Evolutionary conservation across 2,888 invertebrate genomes (phyloP).

Genomic region (Caenorhabditis angaria): DNA sequence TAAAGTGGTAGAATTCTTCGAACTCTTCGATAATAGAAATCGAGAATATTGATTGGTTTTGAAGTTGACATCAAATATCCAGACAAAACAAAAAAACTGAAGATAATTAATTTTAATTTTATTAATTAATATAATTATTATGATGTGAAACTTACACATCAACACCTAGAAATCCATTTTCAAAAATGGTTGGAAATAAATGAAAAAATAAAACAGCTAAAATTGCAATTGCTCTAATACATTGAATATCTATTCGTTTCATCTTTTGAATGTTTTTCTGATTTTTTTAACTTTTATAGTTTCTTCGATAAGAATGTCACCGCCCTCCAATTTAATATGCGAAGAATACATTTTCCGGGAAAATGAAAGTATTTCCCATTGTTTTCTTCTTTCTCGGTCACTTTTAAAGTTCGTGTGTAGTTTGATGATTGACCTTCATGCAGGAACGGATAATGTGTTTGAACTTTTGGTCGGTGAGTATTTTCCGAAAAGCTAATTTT

Average conservation of each 20-base stretch:
- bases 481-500: no score
- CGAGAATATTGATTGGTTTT: background rate
- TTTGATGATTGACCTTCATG: no score
- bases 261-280: background rate
- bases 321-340: slow-evolving; percentile 23
- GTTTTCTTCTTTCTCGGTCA: background rate
- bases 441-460: no score
- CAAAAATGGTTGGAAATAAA: slow-evolving; percentile 12
- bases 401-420: no score
- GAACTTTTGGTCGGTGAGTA: no score
- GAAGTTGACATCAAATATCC: slow-evolving; percentile 16
- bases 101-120: no score
- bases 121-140: background rate
- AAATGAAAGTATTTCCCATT: slow-evolving; percentile 18
- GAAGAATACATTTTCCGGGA: slow-evolving; percentile 12
- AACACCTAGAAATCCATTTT: slow-evolving; percentile 22
- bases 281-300: background rate
- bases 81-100: slow-evolving; percentile 22
- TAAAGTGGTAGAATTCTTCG: slow-evolving; percentile 27
- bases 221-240: slow-evolving; percentile 18
- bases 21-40: slow-evolving; percentile 14
- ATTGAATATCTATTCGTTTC: slow-evolving; percentile 19
- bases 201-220: slow-evolving; percentile 15
- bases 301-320: slow-evolving; percentile 3
- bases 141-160: slow-evolving; percentile 12